Evolutionary conservation across 2,797 vertebrate species (phyloP).

Genomic region (Xenentodon cancila): DNA sequence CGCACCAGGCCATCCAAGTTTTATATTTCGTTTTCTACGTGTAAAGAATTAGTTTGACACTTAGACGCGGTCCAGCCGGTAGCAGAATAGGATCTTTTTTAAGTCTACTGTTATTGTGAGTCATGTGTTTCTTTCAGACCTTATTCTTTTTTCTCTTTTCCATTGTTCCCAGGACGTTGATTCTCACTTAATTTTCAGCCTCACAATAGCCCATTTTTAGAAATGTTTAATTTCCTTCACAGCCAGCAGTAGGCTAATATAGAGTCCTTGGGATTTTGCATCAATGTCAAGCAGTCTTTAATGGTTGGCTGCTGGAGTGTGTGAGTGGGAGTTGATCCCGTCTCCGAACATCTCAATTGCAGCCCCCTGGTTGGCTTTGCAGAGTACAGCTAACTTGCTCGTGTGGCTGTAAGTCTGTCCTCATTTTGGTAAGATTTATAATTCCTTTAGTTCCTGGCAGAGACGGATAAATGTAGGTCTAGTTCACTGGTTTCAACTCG

Average conservation of each 20-base stretch:
- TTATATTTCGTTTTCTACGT: constrained; percentile 48
- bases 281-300: constrained; percentile 54
- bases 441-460: constrained; percentile 7
- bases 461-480: constrained; percentile 17
- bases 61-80: constrained; percentile 17
- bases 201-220: constrained; percentile 44
- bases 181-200: constrained; percentile 52
- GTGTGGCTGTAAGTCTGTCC: constrained; percentile 18
- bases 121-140: constrained; percentile 10
- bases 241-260: constrained; percentile 42
- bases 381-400: constrained; percentile 16
- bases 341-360: constrained; percentile 47
- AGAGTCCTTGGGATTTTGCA: constrained; percentile 66
- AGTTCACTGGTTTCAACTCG: constrained; percentile 4
- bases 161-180: constrained; percentile 43
- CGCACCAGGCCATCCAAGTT: constrained; percentile 31
- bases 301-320: constrained; percentile 40
- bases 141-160: constrained; percentile 4
- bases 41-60: constrained; percentile 37
- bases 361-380: constrained; percentile 20
- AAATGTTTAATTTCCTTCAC: constrained; percentile 53
- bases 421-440: constrained; percentile 23
- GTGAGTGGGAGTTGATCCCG: constrained; percentile 41
- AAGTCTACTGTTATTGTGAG: constrained; percentile 3
- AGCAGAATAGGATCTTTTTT: constrained; percentile 33